Evolutionary conservation across 2,888 invertebrate genomes (phyloP).

Genomic region (Polydrusus cervinus): DNA sequence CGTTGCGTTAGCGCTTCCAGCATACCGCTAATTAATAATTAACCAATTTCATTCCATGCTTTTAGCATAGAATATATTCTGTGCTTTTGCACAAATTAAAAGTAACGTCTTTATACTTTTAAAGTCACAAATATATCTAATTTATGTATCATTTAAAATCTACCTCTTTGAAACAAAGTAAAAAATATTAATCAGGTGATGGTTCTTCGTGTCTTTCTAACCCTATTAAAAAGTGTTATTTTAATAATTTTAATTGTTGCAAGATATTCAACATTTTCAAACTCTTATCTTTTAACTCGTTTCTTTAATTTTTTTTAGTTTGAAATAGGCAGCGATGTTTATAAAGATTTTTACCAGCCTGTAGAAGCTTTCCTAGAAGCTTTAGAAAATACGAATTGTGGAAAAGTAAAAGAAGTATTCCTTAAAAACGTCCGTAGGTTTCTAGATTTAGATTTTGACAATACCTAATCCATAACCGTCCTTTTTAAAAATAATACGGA

Average conservation of each 20-base stretch:
- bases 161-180: no score
- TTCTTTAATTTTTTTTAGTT: constrained; percentile 71
- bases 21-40: no score
- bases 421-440: constrained; percentile 69
- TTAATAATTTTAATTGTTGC: background rate
- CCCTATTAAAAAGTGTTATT: no score
- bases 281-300: background rate
- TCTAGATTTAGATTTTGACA: constrained; percentile 68
- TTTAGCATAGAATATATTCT: no score
- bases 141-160: no score
- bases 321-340: constrained; percentile 79
- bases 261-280: background rate
- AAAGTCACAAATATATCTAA: no score
- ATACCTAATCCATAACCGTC: constrained; percentile 38
- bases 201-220: no score
- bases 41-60: no score
- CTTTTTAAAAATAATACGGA: background rate
- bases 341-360: constrained; percentile 76
- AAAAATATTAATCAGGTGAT: no score
- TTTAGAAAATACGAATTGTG: constrained; percentile 77
- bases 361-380: constrained; percentile 74
- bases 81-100: no score
- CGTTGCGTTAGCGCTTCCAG: no score
- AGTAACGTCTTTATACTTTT: no score
- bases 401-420: constrained; percentile 76